Evolutionary conservation across 2,888 invertebrate species (phyloP).

Genomic region (Drosophila borborema): DNA sequence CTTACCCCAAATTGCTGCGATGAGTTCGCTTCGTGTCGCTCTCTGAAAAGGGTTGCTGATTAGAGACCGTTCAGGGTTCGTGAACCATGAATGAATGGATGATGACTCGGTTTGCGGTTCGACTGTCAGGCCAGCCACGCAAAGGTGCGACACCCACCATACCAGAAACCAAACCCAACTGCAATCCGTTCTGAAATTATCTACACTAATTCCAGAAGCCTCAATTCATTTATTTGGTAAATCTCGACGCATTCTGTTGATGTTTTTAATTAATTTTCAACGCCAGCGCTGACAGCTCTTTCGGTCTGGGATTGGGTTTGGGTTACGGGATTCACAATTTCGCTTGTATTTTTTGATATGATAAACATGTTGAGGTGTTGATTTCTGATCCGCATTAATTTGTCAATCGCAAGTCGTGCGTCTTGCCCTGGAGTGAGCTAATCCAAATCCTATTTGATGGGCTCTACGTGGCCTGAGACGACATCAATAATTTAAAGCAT

Average conservation of each 20-base stretch:
- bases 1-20: constrained; percentile 47
- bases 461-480: background rate
- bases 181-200: constrained; percentile 60
- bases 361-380: constrained; percentile 73
- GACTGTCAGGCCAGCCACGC: constrained; percentile 62
- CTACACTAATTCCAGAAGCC: constrained; percentile 70
- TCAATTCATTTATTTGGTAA: constrained; percentile 51
- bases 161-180: constrained; percentile 14
- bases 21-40: constrained; percentile 22
- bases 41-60: constrained; percentile 75
- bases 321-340: background rate
- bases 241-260: constrained; percentile 74
- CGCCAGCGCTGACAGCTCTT: constrained; percentile 40
- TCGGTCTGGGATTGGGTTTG: background rate
- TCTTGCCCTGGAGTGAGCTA: background rate
- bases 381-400: constrained; percentile 78
- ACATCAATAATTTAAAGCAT: background rate
- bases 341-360: constrained; percentile 48
- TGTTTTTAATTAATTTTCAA: constrained; percentile 79
- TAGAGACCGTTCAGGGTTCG: constrained; percentile 63
- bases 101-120: constrained; percentile 55
- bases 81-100: constrained; percentile 74
- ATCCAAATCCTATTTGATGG: constrained; percentile 3
- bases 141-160: constrained; percentile 55
- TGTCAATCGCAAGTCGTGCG: constrained; percentile 71